phyloP scores from a whole-genome alignment of 1,140 invertebrate genomes.

The Globodera rostochiensis region DNA sequence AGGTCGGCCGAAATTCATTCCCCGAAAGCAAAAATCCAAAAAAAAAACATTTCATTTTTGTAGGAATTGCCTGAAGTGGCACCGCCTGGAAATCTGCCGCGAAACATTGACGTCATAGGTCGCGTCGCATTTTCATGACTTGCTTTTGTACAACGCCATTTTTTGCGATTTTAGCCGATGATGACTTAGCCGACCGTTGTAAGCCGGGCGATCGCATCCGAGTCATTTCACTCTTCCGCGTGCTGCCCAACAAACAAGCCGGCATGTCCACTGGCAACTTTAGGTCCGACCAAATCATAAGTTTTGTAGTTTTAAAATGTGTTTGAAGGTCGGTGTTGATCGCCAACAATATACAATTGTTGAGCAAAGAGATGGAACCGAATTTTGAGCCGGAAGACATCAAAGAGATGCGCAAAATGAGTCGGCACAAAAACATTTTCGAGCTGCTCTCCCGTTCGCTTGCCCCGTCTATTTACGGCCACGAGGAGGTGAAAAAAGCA shows the following conservation, averaged over 20 bases:
- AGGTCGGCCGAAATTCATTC: conserved; percentile 55
- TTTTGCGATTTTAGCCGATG: conserved; percentile 73
- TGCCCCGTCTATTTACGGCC: conserved; percentile 96
- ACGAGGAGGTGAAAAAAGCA: conserved; percentile 94
- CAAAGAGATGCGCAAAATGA: conserved; percentile 77
- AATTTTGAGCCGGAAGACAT: conserved; percentile 84
- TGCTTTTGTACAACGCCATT: neutral
- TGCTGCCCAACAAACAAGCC: conserved; percentile 88
- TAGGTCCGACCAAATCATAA: conserved; percentile 69
- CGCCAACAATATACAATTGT: conserved; percentile 84
- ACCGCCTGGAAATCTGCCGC: conserved; percentile 88
- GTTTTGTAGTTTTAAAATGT: neutral
- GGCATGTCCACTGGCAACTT: conserved; percentile 91
- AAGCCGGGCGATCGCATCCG: conserved; percentile 96
- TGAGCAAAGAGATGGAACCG: conserved; percentile 84
- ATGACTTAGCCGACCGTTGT: conserved; percentile 86
- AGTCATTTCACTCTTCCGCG: conserved; percentile 88
- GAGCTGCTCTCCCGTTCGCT: conserved; percentile 86
- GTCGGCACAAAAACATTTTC: conserved; percentile 75
- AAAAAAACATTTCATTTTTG: conserved; percentile 2
- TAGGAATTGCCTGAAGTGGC: conserved; percentile 99
- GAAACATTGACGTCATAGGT: conserved; percentile 85
- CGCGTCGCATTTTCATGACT: neutral
- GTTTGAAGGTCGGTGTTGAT: conserved; percentile 82
- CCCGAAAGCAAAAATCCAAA: neutral